Evolutionary conservation across 1,140 invertebrate genomes (phyloP).

Genomic region (Zaprionus camerounensis): DNA sequence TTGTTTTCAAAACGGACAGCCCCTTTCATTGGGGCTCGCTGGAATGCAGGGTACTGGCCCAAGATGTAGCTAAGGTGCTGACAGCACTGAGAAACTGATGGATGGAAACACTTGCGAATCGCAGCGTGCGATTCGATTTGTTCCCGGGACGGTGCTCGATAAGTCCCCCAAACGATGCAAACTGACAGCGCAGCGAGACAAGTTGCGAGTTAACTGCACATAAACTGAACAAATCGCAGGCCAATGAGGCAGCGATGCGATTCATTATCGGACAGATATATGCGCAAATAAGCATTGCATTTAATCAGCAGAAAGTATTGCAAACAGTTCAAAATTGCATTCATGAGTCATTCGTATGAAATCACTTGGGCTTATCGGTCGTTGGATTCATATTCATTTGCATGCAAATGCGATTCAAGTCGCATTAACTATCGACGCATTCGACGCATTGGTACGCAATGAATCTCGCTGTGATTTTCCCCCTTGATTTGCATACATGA

Average conservation of each 20-base stretch:
- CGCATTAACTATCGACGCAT: conserved; percentile 20
- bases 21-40: too few relatives aligned
- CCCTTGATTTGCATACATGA: conserved; percentile 26
- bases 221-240: neutral
- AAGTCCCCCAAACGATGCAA: neutral
- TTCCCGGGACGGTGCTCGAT: neutral
- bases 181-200: neutral
- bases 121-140: conserved; percentile 1
- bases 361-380: conserved; percentile 3
- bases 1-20: too few relatives aligned
- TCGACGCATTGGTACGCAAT: conserved; percentile 1
- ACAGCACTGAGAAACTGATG: neutral
- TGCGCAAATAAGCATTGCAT: neutral
- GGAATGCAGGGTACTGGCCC: too few relatives aligned
- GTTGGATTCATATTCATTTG: conserved; percentile 5
- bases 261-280: neutral
- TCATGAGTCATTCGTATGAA: conserved; percentile 14
- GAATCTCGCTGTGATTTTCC: conserved; percentile 19
- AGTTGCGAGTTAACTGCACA: neutral
- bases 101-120: neutral
- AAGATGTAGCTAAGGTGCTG: neutral
- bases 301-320: conserved; percentile 22
- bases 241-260: neutral
- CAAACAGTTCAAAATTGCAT: conserved; percentile 12
- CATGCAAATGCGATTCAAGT: conserved; percentile 25